Conservation (phyloP, 92 coral and sea anemone species). For the Zoanthus gigantus region DNA sequence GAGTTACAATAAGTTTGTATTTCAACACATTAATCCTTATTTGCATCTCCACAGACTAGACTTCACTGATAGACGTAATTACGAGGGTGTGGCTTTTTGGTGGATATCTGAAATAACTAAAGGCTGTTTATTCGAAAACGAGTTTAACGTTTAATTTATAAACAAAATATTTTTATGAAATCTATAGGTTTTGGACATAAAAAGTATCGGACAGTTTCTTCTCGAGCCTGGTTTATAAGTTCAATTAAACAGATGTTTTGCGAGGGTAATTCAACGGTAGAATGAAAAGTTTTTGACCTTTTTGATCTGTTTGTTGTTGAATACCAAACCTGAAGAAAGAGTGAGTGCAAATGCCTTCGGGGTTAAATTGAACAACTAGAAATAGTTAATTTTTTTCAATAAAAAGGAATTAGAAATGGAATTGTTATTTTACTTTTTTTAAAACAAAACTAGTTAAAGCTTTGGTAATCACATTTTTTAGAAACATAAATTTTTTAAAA, state of each 20-base stretch:
- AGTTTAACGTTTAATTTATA: not conserved
- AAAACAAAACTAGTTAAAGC: too few relatives aligned
- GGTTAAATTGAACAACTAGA: not conserved
- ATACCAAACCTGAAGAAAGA: not conserved
- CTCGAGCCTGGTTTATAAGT: not conserved
- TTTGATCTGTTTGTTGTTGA: not conserved
- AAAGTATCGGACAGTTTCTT: not conserved
- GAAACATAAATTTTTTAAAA: too few relatives aligned
- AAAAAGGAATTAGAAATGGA: too few relatives aligned
- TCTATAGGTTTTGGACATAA: not conserved
- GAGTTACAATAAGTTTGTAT: conserved; percentile 7
- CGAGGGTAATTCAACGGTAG: not conserved
- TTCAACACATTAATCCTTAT: conserved; percentile 19
- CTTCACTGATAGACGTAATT: conserved; percentile 4
- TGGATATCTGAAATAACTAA: not conserved
- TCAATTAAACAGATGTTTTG: not conserved
- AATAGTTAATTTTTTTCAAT: too few relatives aligned
- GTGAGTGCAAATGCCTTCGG: not conserved
- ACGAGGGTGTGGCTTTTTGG: not conserved
- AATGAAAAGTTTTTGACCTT: not conserved
- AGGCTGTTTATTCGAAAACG: not conserved
- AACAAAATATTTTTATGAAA: not conserved
- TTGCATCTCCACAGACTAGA: conserved; percentile 2
- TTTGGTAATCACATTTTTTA: too few relatives aligned
- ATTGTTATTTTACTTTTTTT: too few relatives aligned